These are phyloP conservation scores for Caenorhabditis briggsae DNA, from an alignment of 1,140 invertebrate species.

Conservation along the genomic window DNA sequence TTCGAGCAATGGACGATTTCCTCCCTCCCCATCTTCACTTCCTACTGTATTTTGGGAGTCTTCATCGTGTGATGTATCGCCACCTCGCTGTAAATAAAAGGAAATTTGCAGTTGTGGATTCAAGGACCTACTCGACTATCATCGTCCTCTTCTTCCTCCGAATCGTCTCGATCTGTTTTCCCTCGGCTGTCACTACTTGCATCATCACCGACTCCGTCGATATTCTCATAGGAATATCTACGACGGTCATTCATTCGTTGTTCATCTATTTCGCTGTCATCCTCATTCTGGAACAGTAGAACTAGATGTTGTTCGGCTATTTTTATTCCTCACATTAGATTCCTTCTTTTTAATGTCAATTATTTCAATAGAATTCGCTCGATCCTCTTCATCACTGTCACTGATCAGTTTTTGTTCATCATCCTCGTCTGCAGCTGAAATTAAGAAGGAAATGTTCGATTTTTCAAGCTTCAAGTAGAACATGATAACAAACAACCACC, in stretches of 20 bases:
- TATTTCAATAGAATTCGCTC: neutral
- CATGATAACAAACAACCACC: neutral
- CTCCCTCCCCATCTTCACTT: constrained; percentile 55
- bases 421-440: constrained; percentile 47
- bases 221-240: constrained; percentile 61
- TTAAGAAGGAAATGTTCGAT: neutral
- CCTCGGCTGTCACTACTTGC: constrained; percentile 58
- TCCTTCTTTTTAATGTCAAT: constrained; percentile 4
- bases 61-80: constrained; percentile 57
- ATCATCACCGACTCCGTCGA: constrained; percentile 64
- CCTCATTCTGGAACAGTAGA: constrained; percentile 27
- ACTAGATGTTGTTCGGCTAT: neutral
- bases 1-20: constrained; percentile 56
- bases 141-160: constrained; percentile 58
- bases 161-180: constrained; percentile 57
- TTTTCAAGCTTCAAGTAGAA: neutral
- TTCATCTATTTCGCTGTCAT: constrained; percentile 62
- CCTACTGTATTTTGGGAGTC: constrained; percentile 57
- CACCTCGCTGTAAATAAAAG: constrained; percentile 39
- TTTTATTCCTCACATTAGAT: neutral
- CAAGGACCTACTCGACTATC: constrained; percentile 40
- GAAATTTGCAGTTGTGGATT: neutral
- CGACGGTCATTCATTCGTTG: constrained; percentile 57
- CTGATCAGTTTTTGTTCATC: constrained; percentile 28
- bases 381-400: constrained; percentile 22